Conservation (phyloP, 2,797 vertebrate species). For the Arctocebus calabarensis region DNA sequence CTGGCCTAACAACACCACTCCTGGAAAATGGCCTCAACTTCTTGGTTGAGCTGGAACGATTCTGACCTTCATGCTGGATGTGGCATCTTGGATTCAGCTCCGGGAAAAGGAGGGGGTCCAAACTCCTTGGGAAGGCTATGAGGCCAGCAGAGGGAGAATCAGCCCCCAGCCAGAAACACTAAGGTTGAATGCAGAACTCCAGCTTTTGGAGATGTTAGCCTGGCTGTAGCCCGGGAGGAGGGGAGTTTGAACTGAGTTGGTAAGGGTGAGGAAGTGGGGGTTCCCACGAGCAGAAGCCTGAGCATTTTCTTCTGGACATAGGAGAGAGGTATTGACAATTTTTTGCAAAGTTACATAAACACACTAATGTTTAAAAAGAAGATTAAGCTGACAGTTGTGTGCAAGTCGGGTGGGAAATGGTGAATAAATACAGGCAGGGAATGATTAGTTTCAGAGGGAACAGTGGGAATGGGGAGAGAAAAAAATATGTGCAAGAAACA, state of each 20-base stretch:
- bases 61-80: neutral
- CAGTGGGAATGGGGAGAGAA: constrained; percentile 55
- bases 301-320: neutral
- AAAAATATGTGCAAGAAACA: constrained; percentile 66
- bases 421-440: constrained; percentile 39
- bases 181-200: neutral
- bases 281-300: neutral
- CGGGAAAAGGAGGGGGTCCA: neutral
- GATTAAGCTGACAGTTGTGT: constrained; percentile 54
- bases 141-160: neutral
- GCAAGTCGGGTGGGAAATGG: neutral
- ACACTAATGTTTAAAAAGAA: constrained; percentile 67
- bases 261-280: no score
- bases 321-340: constrained; percentile 20
- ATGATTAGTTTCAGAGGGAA: constrained; percentile 58
- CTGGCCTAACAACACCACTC: neutral
- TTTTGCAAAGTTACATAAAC: constrained; percentile 50
- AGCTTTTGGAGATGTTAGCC: neutral
- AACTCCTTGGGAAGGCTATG: neutral
- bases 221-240: neutral
- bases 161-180: neutral
- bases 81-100: neutral
- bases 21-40: neutral
- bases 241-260: no score
- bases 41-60: neutral